Evolutionary conservation across 2,797 vertebrate genomes (phyloP), one percentile per base, ranked within the genome.

Genomic region (Tamandua tetradactyla): DNA sequence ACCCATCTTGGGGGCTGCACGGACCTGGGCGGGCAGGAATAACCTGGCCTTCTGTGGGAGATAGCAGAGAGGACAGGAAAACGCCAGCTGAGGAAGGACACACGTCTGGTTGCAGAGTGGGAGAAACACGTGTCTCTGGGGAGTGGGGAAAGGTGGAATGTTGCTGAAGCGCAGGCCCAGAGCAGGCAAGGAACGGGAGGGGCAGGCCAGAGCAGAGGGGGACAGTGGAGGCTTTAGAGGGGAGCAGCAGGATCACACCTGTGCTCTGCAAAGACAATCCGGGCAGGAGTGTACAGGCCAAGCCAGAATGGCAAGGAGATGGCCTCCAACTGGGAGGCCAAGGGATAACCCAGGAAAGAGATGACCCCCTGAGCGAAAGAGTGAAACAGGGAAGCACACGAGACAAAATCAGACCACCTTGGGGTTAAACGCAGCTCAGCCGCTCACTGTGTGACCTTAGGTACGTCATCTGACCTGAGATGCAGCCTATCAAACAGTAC

Each of bases 231-330:
- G 52, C 78, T n/a, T 23, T 15, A 10, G 85, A 10, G 32, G 79
- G 79, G 71, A n/a, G 35, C 2, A 7, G 42, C 47, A n/a, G 35
- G 30, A 30, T 40, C 72, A 83, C 40, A 44, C 32, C 69, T 69
- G 27, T 18, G 62, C 20, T 68, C 79, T 66, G 14, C 61, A 71
- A 79, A 49, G n/a, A 35, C 0, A 32, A 44, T 79, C 64, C 55
- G 14, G 35, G 83, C 44, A 71, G 59, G n/a, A 44, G n/a, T 11
- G 22, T 2, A 20, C 66, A 87, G 44, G 30, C 47, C 91, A 47
- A 59, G 40, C 22, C 72, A 83, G 86, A 92, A 37, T 5, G 12
- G 59, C 57, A 92, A 91, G 15, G 86, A 81, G 44, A 87, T 3
- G 25, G 62, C 62, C n/a, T 69, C 37, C 61, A 59, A 17, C 32